Conservation (phyloP, 2,113 vertebrate genomes). For the Tetrao urogallus region DNA sequence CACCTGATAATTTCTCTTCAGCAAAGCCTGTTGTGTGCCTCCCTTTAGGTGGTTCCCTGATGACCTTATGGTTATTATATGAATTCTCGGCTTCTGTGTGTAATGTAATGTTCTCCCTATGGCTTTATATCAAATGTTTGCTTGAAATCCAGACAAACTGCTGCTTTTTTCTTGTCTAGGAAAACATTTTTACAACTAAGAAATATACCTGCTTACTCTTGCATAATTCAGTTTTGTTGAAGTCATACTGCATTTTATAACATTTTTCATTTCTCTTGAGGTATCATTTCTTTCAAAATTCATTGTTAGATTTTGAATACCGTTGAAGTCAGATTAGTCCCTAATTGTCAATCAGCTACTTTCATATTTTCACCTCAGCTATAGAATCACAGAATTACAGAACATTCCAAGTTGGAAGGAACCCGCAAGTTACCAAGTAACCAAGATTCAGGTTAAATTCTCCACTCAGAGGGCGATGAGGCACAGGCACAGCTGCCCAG, state of each 20-base stretch:
- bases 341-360: neutral
- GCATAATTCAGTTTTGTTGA: neutral
- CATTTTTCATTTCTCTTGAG: neutral
- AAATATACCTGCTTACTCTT: neutral
- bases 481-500: no score
- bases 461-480: no score
- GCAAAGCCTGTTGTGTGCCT: conserved; percentile 5
- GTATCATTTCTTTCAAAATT: neutral
- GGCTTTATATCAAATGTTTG: neutral
- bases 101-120: neutral
- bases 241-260: neutral
- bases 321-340: neutral
- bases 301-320: neutral
- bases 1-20: conserved; percentile 35
- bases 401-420: neutral
- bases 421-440: neutral
- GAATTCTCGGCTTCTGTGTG: neutral
- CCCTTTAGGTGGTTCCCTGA: conserved; percentile 5
- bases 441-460: no score
- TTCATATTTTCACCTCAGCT: neutral
- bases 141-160: conserved; percentile 12
- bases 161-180: neutral
- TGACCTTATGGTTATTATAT: neutral
- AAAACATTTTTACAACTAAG: neutral
- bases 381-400: neutral